A percentile compares a stretch with the other conserved stretches of the same genome.
These are phyloP conservation scores for Eutolmus rufibarbis DNA, from an alignment of 2,888 invertebrate genomes.

Conservation along the genomic window DNA sequence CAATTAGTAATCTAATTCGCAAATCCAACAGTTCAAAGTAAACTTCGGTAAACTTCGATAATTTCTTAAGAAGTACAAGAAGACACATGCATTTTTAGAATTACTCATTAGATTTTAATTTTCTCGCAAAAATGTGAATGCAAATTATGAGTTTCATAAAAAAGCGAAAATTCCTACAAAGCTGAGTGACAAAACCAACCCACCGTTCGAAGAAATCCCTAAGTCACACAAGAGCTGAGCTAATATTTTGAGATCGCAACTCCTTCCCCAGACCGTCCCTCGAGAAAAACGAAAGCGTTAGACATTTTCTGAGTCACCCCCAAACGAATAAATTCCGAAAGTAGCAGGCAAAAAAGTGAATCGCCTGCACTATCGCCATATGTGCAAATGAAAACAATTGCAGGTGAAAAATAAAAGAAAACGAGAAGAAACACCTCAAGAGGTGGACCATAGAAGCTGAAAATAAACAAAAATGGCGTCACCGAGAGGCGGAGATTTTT, in stretches of 20 bases:
- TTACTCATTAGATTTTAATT: background rate
- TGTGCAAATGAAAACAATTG: background rate
- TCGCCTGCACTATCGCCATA: background rate
- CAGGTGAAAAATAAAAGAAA: background rate
- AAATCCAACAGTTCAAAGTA: no score
- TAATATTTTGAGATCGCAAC: background rate
- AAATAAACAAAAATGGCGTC: background rate
- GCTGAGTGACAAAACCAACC: background rate
- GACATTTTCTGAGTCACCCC: background rate
- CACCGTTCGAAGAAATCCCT: background rate
- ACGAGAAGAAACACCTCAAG: background rate
- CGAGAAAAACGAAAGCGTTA: background rate
- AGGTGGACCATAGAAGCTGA: background rate
- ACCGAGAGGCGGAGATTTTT: background rate
- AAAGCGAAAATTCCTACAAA: background rate
- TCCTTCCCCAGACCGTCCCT: background rate
- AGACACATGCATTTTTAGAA: background rate
- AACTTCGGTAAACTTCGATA: background rate
- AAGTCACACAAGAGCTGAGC: background rate
- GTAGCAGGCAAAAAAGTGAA: background rate
- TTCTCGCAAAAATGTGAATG: background rate
- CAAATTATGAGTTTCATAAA: background rate
- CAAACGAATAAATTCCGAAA: background rate
- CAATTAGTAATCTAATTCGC: no score
- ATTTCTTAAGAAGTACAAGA: background rate